These are phyloP conservation scores for Piscicola geometra DNA, from an alignment of 2,888 invertebrate species.

Conservation along the genomic window DNA sequence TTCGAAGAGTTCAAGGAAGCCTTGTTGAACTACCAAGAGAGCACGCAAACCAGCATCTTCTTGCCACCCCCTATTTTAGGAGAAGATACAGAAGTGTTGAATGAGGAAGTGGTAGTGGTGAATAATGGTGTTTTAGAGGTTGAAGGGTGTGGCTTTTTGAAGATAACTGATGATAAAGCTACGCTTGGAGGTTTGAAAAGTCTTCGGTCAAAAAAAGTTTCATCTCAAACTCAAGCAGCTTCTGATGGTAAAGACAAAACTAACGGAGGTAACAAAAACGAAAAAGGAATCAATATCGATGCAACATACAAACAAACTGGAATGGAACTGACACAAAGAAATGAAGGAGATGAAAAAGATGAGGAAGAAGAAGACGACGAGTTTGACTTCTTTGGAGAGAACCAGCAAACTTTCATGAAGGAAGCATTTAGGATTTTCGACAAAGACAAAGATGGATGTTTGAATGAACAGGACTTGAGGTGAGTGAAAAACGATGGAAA, in stretches of 20 bases:
- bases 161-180: too few relatives aligned
- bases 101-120: not conserved
- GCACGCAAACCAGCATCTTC: slow-evolving; percentile 18
- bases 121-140: too few relatives aligned
- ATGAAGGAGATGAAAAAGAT: slow-evolving; percentile 17
- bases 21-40: slow-evolving; percentile 28
- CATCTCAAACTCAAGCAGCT: too few relatives aligned
- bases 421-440: slow-evolving; percentile 30
- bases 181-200: too few relatives aligned
- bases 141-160: too few relatives aligned
- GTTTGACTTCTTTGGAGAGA: slow-evolving; percentile 23
- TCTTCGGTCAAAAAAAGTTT: too few relatives aligned
- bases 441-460: slow-evolving; percentile 28
- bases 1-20: slow-evolving; percentile 29
- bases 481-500: too few relatives aligned
- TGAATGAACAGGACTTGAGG: slow-evolving; percentile 20
- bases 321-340: not conserved
- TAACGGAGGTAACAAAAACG: too few relatives aligned
- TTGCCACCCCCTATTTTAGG: slow-evolving; percentile 14
- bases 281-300: too few relatives aligned
- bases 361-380: slow-evolving; percentile 26
- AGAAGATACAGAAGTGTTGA: not conserved
- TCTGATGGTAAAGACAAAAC: too few relatives aligned
- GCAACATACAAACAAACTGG: too few relatives aligned
- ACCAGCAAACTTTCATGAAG: slow-evolving; percentile 28